These are phyloP conservation scores for Dioctria rufipes DNA, from an alignment of 2,888 invertebrate species.

Conservation along the genomic window DNA sequence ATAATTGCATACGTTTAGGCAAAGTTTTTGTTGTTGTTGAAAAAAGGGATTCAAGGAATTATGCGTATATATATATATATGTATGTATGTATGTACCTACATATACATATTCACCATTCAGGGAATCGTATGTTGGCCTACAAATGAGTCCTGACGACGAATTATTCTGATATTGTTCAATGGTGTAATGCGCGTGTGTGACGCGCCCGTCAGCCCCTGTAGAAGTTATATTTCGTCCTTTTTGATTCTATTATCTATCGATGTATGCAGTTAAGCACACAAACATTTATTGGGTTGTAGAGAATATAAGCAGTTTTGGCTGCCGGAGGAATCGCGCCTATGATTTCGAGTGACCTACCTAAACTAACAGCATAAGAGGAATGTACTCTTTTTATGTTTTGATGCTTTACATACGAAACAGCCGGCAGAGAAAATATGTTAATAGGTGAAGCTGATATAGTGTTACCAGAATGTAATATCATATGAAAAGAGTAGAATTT, in stretches of 20 bases:
- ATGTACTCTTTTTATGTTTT: too few species aligned
- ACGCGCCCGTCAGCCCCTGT: conserved; percentile 27
- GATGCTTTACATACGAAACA: conserved; percentile 17
- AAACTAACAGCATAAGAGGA: too few species aligned
- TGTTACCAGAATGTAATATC: not conserved
- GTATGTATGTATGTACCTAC: not conserved
- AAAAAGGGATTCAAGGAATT: not conserved
- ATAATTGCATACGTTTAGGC: conserved; percentile 34
- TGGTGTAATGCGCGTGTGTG: conserved; percentile 17
- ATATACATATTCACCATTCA: too few species aligned
- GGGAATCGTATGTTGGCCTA: not conserved
- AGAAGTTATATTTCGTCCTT: too few species aligned
- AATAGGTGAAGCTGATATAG: conserved; percentile 26
- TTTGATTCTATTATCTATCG: not conserved
- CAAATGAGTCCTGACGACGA: not conserved
- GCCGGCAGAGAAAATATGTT: conserved; percentile 40
- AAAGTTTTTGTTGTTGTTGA: not conserved
- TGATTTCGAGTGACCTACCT: too few species aligned
- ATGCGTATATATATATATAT: not conserved
- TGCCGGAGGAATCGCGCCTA: too few species aligned
- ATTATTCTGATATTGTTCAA: not conserved
- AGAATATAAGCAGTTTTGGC: too few species aligned
- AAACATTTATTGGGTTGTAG: not conserved
- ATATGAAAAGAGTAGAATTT: too few species aligned
- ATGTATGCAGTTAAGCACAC: not conserved